Conservation (phyloP, 2,113 vertebrate species). For the Lates calcarifer region DNA sequence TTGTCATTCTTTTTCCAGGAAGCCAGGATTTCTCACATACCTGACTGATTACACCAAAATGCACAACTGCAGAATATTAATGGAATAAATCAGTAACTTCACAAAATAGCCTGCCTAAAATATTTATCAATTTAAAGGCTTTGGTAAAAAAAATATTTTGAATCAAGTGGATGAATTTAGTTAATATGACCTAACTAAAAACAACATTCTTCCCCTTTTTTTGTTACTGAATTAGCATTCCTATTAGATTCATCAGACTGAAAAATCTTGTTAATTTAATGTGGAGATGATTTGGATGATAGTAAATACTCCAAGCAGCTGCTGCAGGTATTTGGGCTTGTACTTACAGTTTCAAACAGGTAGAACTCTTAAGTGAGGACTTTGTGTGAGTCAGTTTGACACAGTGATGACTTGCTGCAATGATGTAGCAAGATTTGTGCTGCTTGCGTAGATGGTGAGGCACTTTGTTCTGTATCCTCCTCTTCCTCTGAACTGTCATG, state of each 20-base stretch:
- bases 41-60: neutral
- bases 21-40: neutral
- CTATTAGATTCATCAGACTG: too few species aligned
- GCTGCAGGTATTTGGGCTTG: neutral
- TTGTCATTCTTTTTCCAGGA: too few species aligned
- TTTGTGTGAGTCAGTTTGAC: neutral
- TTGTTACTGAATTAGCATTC: too few species aligned
- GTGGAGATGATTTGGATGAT: too few species aligned
- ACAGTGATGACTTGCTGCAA: constrained; percentile 3
- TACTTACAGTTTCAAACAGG: too few species aligned
- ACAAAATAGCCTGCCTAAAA: neutral
- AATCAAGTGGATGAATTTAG: too few species aligned
- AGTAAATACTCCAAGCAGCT: neutral
- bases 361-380: neutral
- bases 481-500: neutral
- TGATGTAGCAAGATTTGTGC: neutral
- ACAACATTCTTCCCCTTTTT: too few species aligned
- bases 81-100: neutral
- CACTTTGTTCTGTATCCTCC: neutral
- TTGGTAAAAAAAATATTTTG: too few species aligned
- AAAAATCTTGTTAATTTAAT: too few species aligned
- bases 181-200: too few species aligned
- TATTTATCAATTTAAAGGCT: too few species aligned
- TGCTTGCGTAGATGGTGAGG: neutral
- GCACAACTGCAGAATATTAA: neutral